These are phyloP conservation scores for Drosophila azteca DNA, from an alignment of 1,140 invertebrate species.

Conservation along the genomic window DNA sequence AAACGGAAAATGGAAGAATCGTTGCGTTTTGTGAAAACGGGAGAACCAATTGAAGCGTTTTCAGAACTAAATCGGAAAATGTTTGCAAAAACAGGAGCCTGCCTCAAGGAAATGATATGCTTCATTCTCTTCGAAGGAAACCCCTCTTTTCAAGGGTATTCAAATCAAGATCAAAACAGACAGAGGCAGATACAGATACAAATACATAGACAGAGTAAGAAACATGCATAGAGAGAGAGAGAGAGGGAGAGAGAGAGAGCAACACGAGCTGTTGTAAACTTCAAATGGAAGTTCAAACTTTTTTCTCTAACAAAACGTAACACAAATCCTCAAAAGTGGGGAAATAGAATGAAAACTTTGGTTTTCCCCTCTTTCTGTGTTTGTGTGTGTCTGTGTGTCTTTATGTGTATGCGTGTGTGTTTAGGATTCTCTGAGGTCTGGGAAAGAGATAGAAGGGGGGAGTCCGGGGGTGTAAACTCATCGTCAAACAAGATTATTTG, in stretches of 20 bases:
- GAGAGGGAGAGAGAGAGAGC: neutral
- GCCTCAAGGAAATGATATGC: too few relatives aligned
- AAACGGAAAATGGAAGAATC: too few relatives aligned
- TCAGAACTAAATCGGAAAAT: too few relatives aligned
- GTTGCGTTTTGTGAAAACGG: too few relatives aligned
- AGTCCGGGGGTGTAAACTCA: conserved; percentile 61
- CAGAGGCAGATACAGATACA: conserved; percentile 10
- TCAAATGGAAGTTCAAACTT: conserved; percentile 60
- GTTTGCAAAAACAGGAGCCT: too few relatives aligned
- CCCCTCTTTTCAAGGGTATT: too few relatives aligned
- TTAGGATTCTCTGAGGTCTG: conserved; percentile 26
- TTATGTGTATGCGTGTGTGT: conserved; percentile 14
- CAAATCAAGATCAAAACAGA: conserved; percentile 65
- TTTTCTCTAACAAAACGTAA: conserved; percentile 61
- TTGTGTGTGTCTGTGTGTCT: conserved; percentile 23
- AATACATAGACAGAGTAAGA: neutral
- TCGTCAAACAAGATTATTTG: conserved; percentile 82
- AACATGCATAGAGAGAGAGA: neutral
- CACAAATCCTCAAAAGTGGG: conserved; percentile 77
- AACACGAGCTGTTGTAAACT: conserved; percentile 27
- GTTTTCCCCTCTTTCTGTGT: conserved; percentile 50
- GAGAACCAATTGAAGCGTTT: too few relatives aligned
- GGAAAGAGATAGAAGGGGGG: neutral
- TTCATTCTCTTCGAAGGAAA: too few relatives aligned
- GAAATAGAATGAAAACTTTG: conserved; percentile 79